A percentile compares a stretch with the other conserved stretches of the same genome.
These are phyloP conservation scores for Agrochola lota DNA, from an alignment of 2,888 invertebrate species.

Conservation along the genomic window DNA sequence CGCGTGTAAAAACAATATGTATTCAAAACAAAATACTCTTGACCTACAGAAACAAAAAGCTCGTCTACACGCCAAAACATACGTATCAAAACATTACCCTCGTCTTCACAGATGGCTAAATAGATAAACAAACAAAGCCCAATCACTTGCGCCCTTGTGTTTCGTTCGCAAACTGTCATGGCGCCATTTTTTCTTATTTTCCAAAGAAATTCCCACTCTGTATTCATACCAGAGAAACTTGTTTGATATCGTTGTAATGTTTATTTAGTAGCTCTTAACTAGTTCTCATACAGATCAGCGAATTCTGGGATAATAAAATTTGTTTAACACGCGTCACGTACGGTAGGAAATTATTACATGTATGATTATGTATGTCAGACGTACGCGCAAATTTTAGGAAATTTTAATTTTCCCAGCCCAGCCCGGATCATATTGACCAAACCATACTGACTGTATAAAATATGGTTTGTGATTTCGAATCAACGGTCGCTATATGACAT, in stretches of 20 bases:
- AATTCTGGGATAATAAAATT: not conserved
- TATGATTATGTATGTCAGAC: not conserved
- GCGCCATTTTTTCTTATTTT: slow-evolving; percentile 46
- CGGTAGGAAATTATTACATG: no score
- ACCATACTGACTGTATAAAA: not conserved
- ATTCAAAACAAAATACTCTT: slow-evolving; percentile 10
- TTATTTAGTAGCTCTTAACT: slow-evolving; percentile 43
- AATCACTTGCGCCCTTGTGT: slow-evolving; percentile 50
- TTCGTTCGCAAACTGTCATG: slow-evolving; percentile 47
- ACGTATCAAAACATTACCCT: slow-evolving; percentile 34
- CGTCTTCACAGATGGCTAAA: slow-evolving; percentile 41
- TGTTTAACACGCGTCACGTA: not conserved
- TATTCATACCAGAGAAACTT: slow-evolving; percentile 41
- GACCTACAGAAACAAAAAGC: slow-evolving; percentile 34
- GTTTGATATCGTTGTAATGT: slow-evolving; percentile 51
- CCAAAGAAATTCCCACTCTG: slow-evolving; percentile 33
- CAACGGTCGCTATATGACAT: not conserved
- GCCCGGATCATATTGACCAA: not conserved
- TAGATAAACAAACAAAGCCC: slow-evolving; percentile 55
- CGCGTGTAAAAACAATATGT: not conserved
- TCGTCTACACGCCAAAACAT: slow-evolving; percentile 26
- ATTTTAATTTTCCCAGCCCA: no score
- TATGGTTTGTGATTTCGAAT: not conserved
- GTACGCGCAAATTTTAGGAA: not conserved
- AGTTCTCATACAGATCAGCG: slow-evolving; percentile 2